phyloP scores from a whole-genome alignment of 1,140 invertebrate species.

The Schmidtea mediterranea region DNA sequence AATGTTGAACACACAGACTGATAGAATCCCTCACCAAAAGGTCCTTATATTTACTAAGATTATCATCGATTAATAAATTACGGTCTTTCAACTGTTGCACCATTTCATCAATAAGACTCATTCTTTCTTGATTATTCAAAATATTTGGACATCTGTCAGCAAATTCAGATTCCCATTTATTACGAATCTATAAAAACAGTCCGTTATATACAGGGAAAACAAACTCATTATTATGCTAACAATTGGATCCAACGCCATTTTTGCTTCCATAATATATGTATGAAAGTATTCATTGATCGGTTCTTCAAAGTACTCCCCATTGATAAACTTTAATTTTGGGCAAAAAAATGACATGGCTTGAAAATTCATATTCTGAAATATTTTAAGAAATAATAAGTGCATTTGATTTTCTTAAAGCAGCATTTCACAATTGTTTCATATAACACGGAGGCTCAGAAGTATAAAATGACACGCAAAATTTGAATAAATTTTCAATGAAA shows the following conservation, averaged over 20 bases:
- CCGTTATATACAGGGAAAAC: not conserved
- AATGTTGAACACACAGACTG: not conserved
- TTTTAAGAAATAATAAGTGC: no score
- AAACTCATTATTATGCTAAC: not conserved
- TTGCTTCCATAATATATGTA: not conserved
- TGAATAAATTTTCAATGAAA: no score
- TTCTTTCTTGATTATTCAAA: not conserved
- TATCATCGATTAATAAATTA: not conserved
- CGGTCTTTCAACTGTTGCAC: not conserved
- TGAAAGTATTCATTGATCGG: not conserved
- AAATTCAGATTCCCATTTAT: conserved; percentile 1
- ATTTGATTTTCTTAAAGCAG: no score
- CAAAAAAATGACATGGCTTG: not conserved
- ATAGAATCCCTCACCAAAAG: not conserved
- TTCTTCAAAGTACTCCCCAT: conserved; percentile 1
- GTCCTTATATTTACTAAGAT: conserved; percentile 1
- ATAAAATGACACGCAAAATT: no score
- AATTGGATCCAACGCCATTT: not conserved
- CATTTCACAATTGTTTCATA: no score
- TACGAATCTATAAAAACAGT: not conserved
- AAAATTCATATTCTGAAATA: not conserved
- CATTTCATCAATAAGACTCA: not conserved
- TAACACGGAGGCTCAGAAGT: no score
- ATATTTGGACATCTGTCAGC: not conserved
- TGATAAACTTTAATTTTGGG: not conserved